Evolutionary conservation across 1,140 invertebrate genomes (phyloP).

Genomic region (Cyclargus thomasi): DNA sequence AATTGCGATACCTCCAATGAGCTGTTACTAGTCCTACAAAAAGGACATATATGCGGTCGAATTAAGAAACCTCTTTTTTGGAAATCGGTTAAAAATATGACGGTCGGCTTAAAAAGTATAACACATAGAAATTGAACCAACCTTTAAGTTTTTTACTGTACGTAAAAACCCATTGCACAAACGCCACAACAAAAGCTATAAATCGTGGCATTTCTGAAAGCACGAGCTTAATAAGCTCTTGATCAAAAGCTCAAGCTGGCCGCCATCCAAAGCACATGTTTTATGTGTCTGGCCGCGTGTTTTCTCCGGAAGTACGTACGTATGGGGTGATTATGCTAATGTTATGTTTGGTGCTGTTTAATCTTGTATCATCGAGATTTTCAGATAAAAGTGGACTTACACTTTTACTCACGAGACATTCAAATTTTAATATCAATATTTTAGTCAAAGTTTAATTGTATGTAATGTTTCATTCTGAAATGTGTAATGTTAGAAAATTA

Average conservation of each 20-base stretch:
- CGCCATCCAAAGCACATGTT: conserved; percentile 30
- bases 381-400: background rate
- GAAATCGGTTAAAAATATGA: no score
- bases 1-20: no score
- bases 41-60: no score
- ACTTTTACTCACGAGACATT: background rate
- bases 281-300: conserved; percentile 47
- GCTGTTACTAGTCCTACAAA: no score
- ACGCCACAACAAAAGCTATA: conserved; percentile 1
- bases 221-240: background rate
- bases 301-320: conserved; percentile 17
- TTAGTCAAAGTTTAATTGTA: no score
- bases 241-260: conserved; percentile 22
- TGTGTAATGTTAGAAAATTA: background rate
- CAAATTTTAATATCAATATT: no score
- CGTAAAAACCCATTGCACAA: no score
- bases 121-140: no score
- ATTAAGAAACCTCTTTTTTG: no score
- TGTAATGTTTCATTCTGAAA: background rate
- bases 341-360: conserved; percentile 4
- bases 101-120: no score
- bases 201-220: background rate
- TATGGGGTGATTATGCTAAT: conserved; percentile 29
- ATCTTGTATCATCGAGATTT: conserved; percentile 1
- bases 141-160: no score